Evolutionary conservation across 2,888 invertebrate species (phyloP).

Genomic region (Rhorus exstirpatorius): DNA sequence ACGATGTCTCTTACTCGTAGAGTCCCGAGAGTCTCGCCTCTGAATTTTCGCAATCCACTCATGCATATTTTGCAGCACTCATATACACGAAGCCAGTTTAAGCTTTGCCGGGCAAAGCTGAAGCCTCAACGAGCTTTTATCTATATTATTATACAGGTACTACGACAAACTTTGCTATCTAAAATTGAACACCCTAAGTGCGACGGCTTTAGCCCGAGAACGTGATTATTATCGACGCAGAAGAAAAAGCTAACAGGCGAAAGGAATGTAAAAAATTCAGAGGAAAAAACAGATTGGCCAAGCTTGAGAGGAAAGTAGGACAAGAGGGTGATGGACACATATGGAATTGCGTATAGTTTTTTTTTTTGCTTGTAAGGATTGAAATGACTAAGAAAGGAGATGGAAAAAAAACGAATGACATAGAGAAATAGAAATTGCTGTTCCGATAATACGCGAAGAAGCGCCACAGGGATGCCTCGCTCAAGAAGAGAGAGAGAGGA

Average conservation of each 20-base stretch:
- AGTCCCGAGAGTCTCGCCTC: conserved; percentile 33
- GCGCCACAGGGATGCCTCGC: conserved; percentile 56
- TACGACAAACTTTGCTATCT: conserved; percentile 10
- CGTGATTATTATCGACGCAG: conserved; percentile 39
- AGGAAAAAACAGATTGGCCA: conserved; percentile 20
- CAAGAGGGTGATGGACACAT: conserved; percentile 28
- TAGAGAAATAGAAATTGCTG: conserved; percentile 63
- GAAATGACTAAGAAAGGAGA: neutral
- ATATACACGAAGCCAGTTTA: conserved; percentile 4
- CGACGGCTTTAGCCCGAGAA: conserved; percentile 11
- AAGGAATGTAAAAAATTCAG: neutral
- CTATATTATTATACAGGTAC: conserved; percentile 1
- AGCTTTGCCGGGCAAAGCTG: conserved; percentile 55
- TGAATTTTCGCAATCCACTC: conserved; percentile 19
- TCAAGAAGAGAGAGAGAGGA: conserved; percentile 26
- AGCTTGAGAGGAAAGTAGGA: conserved; percentile 18
- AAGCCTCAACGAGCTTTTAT: conserved; percentile 42
- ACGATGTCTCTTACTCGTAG: conserved; percentile 14
- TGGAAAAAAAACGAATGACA: conserved; percentile 3
- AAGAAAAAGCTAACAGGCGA: conserved; percentile 31
- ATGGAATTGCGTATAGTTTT: conserved; percentile 48
- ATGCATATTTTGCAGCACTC: conserved; percentile 31
- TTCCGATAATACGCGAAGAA: conserved; percentile 65
- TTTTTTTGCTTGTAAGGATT: conserved; percentile 50
- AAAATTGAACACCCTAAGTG: neutral